Evolutionary conservation across 2,888 invertebrate species (phyloP).

Genomic region (Therioaphis trifolii): DNA sequence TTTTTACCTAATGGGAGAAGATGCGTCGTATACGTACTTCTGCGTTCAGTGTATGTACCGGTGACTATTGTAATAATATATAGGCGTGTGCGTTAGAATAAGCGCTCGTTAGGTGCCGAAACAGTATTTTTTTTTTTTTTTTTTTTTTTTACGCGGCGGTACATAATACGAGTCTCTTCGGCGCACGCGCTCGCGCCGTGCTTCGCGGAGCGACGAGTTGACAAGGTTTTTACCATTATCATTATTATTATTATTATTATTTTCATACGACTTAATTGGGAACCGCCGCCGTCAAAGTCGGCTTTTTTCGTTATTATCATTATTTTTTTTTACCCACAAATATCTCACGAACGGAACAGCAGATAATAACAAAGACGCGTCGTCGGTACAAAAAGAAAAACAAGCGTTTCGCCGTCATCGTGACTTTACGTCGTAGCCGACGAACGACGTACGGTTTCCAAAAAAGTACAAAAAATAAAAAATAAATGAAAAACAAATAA

Average conservation of each 20-base stretch:
- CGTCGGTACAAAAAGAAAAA: too few relatives aligned
- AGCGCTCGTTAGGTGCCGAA: slow-evolving; percentile 57
- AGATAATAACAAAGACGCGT: too few relatives aligned
- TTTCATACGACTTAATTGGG: slow-evolving; percentile 47
- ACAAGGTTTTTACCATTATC: not conserved
- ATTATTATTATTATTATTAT: too few relatives aligned
- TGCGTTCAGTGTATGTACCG: not conserved
- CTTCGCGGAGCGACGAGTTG: too few relatives aligned
- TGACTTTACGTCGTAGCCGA: too few relatives aligned
- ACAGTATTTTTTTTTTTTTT: slow-evolving; percentile 13
- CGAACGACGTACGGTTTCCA: slow-evolving; percentile 11
- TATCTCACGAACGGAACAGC: too few relatives aligned
- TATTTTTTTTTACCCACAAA: too few relatives aligned
- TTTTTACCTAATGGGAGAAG: slow-evolving; percentile 32
- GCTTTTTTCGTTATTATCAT: slow-evolving; percentile 10
- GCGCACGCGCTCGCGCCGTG: too few relatives aligned
- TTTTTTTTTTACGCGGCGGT: slow-evolving; percentile 20
- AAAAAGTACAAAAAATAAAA: not conserved
- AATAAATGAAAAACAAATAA: not conserved
- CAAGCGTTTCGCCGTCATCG: too few relatives aligned
- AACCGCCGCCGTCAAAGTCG: slow-evolving; percentile 46
- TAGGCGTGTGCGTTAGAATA: not conserved
- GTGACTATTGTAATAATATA: not conserved
- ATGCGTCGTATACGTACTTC: not conserved
- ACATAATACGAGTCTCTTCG: too few relatives aligned